These are phyloP conservation scores for Pseudorasbora parva DNA, from an alignment of 2,113 vertebrate genomes.

Conservation along the genomic window DNA sequence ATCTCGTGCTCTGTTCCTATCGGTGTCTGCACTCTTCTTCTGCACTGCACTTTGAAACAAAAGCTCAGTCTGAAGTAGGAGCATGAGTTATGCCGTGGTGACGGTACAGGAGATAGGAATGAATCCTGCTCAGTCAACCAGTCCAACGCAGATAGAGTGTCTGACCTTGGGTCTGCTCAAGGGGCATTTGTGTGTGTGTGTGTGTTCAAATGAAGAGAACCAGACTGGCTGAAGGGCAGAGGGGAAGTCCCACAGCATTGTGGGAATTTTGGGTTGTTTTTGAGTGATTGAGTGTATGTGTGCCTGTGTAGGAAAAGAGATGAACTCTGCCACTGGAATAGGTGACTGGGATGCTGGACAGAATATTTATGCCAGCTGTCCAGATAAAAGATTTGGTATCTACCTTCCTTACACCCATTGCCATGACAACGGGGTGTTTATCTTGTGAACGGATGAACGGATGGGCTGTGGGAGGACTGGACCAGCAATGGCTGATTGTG, in stretches of 20 bases:
- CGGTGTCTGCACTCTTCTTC: neutral
- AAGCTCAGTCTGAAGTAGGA: neutral
- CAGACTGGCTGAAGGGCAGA: constrained; percentile 50
- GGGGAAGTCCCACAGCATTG: neutral
- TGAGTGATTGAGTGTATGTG: neutral
- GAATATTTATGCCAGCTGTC: constrained; percentile 82
- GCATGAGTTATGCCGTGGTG: constrained; percentile 21
- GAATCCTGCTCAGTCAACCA: constrained; percentile 49
- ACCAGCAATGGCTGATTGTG: constrained; percentile 25
- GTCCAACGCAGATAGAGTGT: constrained; percentile 52
- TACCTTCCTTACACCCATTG: constrained; percentile 69
- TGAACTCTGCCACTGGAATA: constrained; percentile 74
- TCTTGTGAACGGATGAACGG: constrained; percentile 71
- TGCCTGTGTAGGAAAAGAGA: constrained; percentile 4
- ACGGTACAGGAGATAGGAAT: constrained; percentile 27
- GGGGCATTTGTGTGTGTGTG: constrained; percentile 8
- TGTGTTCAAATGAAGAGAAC: constrained; percentile 45
- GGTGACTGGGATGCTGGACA: constrained; percentile 77
- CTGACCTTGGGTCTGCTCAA: constrained; percentile 32
- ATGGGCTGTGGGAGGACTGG: constrained; percentile 71
- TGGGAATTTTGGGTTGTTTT: neutral
- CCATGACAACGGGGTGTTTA: constrained; percentile 78
- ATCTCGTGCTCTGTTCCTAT: neutral
- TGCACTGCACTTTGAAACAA: constrained; percentile 3
- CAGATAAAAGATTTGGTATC: constrained; percentile 75